phyloP scores from a whole-genome alignment of 2,888 invertebrate genomes.

The Eledona agricola region DNA sequence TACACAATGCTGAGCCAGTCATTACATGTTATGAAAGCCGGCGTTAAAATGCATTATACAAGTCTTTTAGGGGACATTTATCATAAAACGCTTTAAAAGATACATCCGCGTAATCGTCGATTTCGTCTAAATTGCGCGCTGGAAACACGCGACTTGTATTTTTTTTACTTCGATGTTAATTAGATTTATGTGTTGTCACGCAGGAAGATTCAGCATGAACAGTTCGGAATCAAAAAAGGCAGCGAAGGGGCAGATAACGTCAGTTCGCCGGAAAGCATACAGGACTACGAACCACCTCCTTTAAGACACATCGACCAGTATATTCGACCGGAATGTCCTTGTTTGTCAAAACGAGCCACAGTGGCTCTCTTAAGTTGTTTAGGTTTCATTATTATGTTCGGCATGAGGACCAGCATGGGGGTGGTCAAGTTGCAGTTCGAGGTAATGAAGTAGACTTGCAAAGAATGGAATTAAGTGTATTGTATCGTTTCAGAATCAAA shows the following conservation, averaged over 20 bases:
- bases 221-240: constrained; percentile 67
- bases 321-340: constrained; percentile 85
- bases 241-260: constrained; percentile 71
- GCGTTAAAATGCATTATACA: constrained; percentile 58
- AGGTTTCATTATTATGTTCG: constrained; percentile 94
- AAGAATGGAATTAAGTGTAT: neutral
- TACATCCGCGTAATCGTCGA: constrained; percentile 37
- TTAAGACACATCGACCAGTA: constrained; percentile 88
- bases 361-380: constrained; percentile 86
- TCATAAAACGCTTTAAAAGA: constrained; percentile 51
- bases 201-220: constrained; percentile 72
- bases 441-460: constrained; percentile 6
- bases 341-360: constrained; percentile 86
- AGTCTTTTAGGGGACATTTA: constrained; percentile 54
- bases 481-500: constrained; percentile 42
- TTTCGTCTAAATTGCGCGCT: constrained; percentile 39
- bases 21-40: constrained; percentile 60
- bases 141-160: neutral
- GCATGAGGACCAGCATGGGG: constrained; percentile 99
- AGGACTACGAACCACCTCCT: constrained; percentile 85
- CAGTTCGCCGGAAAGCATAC: constrained; percentile 79
- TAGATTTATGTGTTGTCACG: constrained; percentile 17
- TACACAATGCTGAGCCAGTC: constrained; percentile 58
- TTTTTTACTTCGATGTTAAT: constrained; percentile 10
- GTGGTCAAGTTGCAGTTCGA: constrained; percentile 83